Evolutionary conservation across 1,140 invertebrate genomes (phyloP), one percentile per base, ranked within the genome.

Genomic region (Phenacoccus solenopsis): DNA sequence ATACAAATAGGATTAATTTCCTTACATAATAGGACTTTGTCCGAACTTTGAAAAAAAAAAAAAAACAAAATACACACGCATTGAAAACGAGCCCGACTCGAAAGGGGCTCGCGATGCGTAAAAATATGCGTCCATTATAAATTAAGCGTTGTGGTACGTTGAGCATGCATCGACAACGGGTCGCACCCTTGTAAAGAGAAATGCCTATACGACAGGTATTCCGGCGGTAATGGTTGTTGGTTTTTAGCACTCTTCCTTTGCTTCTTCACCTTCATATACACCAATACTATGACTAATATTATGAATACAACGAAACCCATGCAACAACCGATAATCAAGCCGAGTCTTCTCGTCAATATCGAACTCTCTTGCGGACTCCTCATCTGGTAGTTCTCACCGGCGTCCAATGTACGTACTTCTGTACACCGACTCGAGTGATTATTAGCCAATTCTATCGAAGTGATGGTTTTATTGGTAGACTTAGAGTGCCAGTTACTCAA

Each of bases 251-350:
- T 84, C 67, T 86, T 85, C 16, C 90, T 80, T 74, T 90, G 88
- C 77, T 91, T 91, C 77, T 92, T 91, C 71, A 91, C 84, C 77
- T 93, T 91, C 72, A 93, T 84, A 77, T 91, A 93, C 21, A 89
- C 89, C n/a, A 93, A 80, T 27, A 89, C 85, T 1, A 90, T 88
- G 1, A 92, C 87, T 71, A 93, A 81, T 0, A 91, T 85, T 21
- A 94, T 82, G 75, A 94, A 91, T 7, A 93, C 88, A 21, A 91
- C 84, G 75, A 91, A 89, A 70, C 90, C 90, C 83, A 93, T 86
- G 72, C 88, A 90, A 75, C 88, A 88, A 35, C 91, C 91, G 5
- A 93, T 86, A 69, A 93, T 90, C 35, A 94, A 83, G 21, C 90
- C 90, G 20, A 94, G 79, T 70, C 90, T 82, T 35, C 90, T 82